Evolutionary conservation across 2,888 invertebrate species (phyloP).

Genomic region (Drosophila anomalata): DNA sequence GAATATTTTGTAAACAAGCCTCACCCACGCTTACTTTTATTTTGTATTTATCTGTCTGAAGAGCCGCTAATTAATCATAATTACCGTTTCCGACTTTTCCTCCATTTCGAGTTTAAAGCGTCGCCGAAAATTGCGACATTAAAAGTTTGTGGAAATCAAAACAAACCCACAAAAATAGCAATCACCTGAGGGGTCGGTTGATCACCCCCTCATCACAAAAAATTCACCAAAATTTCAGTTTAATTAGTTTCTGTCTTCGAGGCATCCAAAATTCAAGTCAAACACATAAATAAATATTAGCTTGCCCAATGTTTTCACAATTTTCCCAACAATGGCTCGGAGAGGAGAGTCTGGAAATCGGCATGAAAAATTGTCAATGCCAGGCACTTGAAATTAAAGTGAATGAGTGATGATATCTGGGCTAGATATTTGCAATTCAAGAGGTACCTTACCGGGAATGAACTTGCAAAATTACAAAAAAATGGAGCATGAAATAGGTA

Average conservation of each 20-base stretch:
- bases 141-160: constrained; percentile 28
- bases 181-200: constrained; percentile 25
- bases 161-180: constrained; percentile 15
- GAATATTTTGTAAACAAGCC: constrained; percentile 23
- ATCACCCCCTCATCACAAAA: constrained; percentile 8
- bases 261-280: constrained; percentile 4
- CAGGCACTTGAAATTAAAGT: constrained; percentile 65
- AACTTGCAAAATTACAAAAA: constrained; percentile 39
- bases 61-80: constrained; percentile 60
- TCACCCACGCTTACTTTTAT: constrained; percentile 22
- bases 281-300: constrained; percentile 18
- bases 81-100: constrained; percentile 45
- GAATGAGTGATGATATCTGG: constrained; percentile 59
- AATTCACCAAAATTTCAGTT: constrained; percentile 24
- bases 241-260: constrained; percentile 48
- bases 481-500: constrained; percentile 36
- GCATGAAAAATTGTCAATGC: constrained; percentile 67
- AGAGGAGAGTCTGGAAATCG: constrained; percentile 17
- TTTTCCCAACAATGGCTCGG: constrained; percentile 60
- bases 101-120: constrained; percentile 20
- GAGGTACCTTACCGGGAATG: constrained; percentile 38
- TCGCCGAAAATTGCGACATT: constrained; percentile 44
- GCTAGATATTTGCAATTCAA: constrained; percentile 29
- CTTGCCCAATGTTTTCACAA: constrained; percentile 57
- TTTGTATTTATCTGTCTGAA: constrained; percentile 8